A percentile compares a stretch with the other conserved stretches of the same genome.
Conservation (phyloP, 2,797 vertebrate species). For the Clamator glandarius region DNA sequence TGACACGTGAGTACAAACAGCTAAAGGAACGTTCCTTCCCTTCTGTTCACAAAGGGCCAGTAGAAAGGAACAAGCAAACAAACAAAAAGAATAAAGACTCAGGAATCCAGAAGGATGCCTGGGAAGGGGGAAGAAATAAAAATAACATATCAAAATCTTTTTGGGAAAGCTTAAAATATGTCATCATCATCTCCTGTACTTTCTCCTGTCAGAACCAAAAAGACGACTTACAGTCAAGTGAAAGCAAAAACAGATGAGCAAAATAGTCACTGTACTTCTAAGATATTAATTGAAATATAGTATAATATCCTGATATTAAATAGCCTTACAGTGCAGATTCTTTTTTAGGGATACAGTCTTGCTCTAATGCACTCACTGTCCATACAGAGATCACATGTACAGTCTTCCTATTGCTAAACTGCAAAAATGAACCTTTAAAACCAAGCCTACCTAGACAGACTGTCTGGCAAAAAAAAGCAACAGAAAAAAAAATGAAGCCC, state of each 20-base stretch:
- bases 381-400: not conserved
- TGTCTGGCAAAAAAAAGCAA: not conserved
- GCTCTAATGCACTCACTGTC: not conserved
- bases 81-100: not conserved
- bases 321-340: not conserved
- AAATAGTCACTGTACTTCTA: not conserved
- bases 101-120: not conserved
- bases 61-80: not conserved
- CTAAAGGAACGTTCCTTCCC: not conserved
- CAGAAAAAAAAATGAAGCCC: not conserved
- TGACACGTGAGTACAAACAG: not conserved
- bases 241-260: not conserved
- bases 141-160: not conserved
- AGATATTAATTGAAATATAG: not conserved
- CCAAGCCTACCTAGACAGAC: not conserved
- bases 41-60: not conserved
- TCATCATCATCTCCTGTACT: not conserved
- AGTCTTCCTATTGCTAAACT: not conserved
- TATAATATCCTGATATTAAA: not conserved
- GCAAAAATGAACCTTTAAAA: not conserved
- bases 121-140: not conserved
- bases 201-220: not conserved
- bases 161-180: not conserved
- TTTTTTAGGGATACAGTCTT: not conserved
- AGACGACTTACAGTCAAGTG: not conserved